Evolutionary conservation across 1,140 invertebrate species (phyloP).

Genomic region (Carposina sasakii): DNA sequence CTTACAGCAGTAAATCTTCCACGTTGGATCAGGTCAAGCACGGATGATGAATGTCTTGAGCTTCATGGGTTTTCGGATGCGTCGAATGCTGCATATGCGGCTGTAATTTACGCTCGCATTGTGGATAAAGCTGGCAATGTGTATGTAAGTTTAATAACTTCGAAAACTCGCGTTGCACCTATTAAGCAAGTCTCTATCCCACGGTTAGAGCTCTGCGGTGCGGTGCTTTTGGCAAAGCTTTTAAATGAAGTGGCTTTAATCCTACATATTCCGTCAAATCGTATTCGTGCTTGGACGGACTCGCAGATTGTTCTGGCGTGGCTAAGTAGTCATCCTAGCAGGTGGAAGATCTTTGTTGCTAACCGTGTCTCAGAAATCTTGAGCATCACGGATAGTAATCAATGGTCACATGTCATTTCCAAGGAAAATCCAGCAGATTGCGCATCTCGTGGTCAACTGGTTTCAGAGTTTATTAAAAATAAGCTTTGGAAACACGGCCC

Average conservation of each 20-base stretch:
- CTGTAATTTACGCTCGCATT: conserved; percentile 23
- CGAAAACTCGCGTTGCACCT: conserved; percentile 35
- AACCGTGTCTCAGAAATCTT: conserved; percentile 41
- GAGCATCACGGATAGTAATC: conserved; percentile 8
- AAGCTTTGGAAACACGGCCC: conserved; percentile 41
- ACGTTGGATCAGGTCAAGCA: neutral
- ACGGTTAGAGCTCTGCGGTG: conserved; percentile 36
- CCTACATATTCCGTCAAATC: conserved; percentile 25
- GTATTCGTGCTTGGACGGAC: conserved; percentile 42
- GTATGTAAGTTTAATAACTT: conserved; percentile 9
- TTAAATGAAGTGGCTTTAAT: conserved; percentile 9
- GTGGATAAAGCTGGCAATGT: neutral
- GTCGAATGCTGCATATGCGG: conserved; percentile 29
- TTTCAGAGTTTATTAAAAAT: conserved; percentile 19
- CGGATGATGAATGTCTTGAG: neutral
- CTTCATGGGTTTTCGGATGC: conserved; percentile 37
- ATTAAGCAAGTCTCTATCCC: conserved; percentile 30
- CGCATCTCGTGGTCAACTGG: conserved; percentile 35
- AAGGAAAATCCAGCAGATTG: conserved; percentile 57
- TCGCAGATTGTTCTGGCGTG: conserved; percentile 42
- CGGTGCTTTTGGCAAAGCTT: conserved; percentile 22
- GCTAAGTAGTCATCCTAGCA: conserved; percentile 26
- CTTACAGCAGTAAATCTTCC: neutral
- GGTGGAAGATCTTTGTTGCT: conserved; percentile 10
- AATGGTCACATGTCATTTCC: conserved; percentile 51